Base-by-base conservation (phyloP, 2,888 invertebrate species). In the Pelosia muscerda region DNA sequence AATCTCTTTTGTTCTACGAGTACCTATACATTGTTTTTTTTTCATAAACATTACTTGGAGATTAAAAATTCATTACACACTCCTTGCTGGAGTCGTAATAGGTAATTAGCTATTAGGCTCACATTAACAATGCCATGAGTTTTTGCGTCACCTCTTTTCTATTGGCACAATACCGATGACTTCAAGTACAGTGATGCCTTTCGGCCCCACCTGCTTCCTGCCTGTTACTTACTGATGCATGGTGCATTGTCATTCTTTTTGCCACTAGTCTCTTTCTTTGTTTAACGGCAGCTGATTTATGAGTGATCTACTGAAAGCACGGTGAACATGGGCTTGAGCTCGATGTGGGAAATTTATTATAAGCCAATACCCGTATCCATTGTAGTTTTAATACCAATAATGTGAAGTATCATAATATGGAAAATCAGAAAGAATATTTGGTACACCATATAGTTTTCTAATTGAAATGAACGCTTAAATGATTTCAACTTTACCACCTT, bases 191-290 rank as follows among this genome's bases (percentile, higher is more conserved):
- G 70, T 73, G 66, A 64, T 77, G 76, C 79, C 78, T 83, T 80
- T 78, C 69, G 69, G 75, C 77, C 81, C 77, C 87, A 88, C 87
- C 88, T 86, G 90, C 81, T 88, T 89, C 89, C 90, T 88, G 86
- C 63, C 75, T 72, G 73, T 77, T 83, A 80, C 75, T 77, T 83
- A 80, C 75, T 84, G 82, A 82, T 84, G 86, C 86, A 84, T 85
- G 81, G 82, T 85, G 79, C 81, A 88, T 89, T 89, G 89, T 90
- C 81, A 84, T 81, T 68, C 81, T 89, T 89, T 89, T 90, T 89
- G 85, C 84, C 77, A 70, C 73, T 74, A 77, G 76, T 81, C 86
- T 84, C 84, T 82, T 84, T 78, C 85, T 86, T 89, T 90, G 85
- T 88, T 82, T 69, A 76, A 65, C 59, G 59, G 59, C 66, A 69